Evolutionary conservation across 2,888 invertebrate species (phyloP).

Genomic region (Taphrorychus bicolor): DNA sequence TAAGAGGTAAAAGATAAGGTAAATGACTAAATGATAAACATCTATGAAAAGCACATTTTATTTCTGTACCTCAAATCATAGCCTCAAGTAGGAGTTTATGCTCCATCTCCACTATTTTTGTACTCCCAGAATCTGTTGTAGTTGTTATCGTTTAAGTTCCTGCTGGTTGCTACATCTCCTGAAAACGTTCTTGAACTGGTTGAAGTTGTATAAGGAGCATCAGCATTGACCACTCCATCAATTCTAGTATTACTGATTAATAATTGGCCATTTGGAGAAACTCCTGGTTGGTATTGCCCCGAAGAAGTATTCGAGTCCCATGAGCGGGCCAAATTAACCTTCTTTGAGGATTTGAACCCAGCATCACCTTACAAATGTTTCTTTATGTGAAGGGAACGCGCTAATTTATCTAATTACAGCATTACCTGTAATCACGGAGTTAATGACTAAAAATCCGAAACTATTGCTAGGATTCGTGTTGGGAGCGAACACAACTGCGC

Average conservation of each 20-base stretch:
- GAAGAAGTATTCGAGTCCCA: constrained; percentile 18
- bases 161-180: not conserved
- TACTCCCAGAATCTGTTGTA: constrained; percentile 32
- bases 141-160: constrained; percentile 20
- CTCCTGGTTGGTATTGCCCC: constrained; percentile 12
- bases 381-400: not conserved
- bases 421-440: constrained; percentile 25
- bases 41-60: no score
- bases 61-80: no score
- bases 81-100: no score
- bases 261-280: constrained; percentile 26
- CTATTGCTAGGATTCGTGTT: constrained; percentile 14
- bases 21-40: no score
- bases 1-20: no score
- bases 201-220: constrained; percentile 15
- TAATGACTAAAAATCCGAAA: constrained; percentile 22
- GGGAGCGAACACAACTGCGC: constrained; percentile 24
- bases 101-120: constrained; percentile 16
- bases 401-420: no score
- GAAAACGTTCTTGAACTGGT: constrained; percentile 20
- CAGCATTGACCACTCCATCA: constrained; percentile 12
- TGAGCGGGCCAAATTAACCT: constrained; percentile 10
- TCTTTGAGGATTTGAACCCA: constrained; percentile 12
- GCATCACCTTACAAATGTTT: constrained; percentile 6
- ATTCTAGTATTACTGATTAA: constrained; percentile 12